These are phyloP conservation scores for Monochamus saltuarius DNA, from an alignment of 1,140 invertebrate species.

Conservation along the genomic window DNA sequence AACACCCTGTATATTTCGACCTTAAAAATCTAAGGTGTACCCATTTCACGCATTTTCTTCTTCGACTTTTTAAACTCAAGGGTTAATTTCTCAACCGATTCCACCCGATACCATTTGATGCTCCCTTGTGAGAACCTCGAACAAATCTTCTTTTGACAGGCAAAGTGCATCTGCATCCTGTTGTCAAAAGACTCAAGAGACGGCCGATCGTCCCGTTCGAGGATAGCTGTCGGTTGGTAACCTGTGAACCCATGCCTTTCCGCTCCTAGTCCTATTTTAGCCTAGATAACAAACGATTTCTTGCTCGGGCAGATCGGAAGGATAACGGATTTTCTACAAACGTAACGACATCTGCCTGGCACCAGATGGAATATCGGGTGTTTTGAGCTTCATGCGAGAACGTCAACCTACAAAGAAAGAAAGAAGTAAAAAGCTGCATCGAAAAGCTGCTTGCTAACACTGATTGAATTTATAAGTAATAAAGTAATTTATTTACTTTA, in stretches of 20 bases:
- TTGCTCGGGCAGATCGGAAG: not conserved
- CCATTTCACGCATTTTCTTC: too few species aligned
- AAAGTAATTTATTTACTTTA: too few species aligned
- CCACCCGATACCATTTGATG: too few species aligned
- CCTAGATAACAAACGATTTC: slow-evolving; percentile 12
- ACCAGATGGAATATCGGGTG: not conserved
- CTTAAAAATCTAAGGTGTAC: too few species aligned
- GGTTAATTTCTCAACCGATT: too few species aligned
- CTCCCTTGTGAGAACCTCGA: slow-evolving; percentile 1
- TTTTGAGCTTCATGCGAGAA: not conserved
- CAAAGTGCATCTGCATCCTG: slow-evolving; percentile 8
- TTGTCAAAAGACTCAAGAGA: slow-evolving; percentile 8
- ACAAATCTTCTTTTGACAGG: not conserved
- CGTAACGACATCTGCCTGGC: not conserved
- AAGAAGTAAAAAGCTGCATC: too few species aligned
- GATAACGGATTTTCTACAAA: slow-evolving; percentile 4
- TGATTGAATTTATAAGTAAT: too few species aligned
- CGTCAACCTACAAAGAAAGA: too few species aligned
- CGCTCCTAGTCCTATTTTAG: slow-evolving; percentile 16
- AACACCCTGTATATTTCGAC: too few species aligned
- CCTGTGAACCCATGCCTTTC: slow-evolving; percentile 21
- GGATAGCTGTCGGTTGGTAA: slow-evolving; percentile 10
- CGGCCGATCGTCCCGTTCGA: slow-evolving; percentile 16
- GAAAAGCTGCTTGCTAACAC: too few species aligned
- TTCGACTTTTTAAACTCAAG: too few species aligned